Conservation (phyloP, 2,888 invertebrate genomes). For the Dolichomitus sp. region DNA sequence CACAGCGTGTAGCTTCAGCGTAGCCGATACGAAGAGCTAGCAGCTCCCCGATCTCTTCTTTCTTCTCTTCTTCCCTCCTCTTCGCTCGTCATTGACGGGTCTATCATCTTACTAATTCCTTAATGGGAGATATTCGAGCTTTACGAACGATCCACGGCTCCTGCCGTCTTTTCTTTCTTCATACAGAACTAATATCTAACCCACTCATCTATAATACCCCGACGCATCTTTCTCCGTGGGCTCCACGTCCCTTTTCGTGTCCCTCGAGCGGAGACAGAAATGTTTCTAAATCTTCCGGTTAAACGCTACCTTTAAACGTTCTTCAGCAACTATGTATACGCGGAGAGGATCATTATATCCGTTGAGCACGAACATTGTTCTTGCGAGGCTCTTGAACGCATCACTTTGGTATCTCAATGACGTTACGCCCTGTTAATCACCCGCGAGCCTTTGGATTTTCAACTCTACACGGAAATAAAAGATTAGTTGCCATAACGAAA, state of each 20-base stretch:
- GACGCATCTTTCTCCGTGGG: conserved; percentile 34
- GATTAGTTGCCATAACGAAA: too few species aligned
- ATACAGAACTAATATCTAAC: conserved; percentile 50
- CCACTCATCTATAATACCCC: conserved; percentile 51
- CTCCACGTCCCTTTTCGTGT: neutral
- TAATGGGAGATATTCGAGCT: conserved; percentile 82
- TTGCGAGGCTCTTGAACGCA: conserved; percentile 13
- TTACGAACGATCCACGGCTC: conserved; percentile 69
- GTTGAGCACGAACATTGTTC: conserved; percentile 36
- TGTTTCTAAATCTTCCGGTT: conserved; percentile 28
- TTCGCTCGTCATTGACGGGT: conserved; percentile 80
- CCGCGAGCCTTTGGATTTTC: conserved; percentile 50
- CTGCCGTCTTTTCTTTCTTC: conserved; percentile 38
- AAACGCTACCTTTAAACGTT: conserved; percentile 53
- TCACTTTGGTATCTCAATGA: conserved; percentile 61
- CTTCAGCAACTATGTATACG: conserved; percentile 24
- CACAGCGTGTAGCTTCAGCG: conserved; percentile 24
- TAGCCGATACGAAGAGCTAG: conserved; percentile 42
- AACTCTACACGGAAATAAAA: too few species aligned
- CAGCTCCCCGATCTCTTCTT: conserved; percentile 59
- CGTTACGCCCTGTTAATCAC: conserved; percentile 52
- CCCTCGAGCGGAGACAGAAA: conserved; percentile 20
- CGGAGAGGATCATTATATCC: conserved; percentile 19
- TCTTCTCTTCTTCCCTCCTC: conserved; percentile 70
- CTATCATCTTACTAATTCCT: conserved; percentile 85